Evolutionary conservation across 2,113 vertebrate genomes (phyloP).

Genomic region (human (Homo sapiens)): GRCh38 chr11:88382501-88383000

Average conservation of each 20-base stretch:
- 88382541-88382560: background rate
- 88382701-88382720: background rate
- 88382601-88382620: background rate
- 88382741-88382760: background rate
- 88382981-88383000: no score
- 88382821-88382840: background rate
- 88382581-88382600: background rate
- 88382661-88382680: background rate
- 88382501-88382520: background rate
- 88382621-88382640: background rate
- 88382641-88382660: background rate
- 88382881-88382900: background rate
- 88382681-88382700: background rate
- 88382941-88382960: no score
- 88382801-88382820: background rate
- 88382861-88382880: background rate
- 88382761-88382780: background rate
- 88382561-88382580: background rate
- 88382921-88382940: no score
- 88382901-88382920: background rate
- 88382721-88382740: background rate
- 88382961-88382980: no score
- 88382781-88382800: background rate
- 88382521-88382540: background rate
- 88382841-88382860: background rate